phyloP scores from a whole-genome alignment of 2,888 invertebrate genomes.

The Beris morrisii region DNA sequence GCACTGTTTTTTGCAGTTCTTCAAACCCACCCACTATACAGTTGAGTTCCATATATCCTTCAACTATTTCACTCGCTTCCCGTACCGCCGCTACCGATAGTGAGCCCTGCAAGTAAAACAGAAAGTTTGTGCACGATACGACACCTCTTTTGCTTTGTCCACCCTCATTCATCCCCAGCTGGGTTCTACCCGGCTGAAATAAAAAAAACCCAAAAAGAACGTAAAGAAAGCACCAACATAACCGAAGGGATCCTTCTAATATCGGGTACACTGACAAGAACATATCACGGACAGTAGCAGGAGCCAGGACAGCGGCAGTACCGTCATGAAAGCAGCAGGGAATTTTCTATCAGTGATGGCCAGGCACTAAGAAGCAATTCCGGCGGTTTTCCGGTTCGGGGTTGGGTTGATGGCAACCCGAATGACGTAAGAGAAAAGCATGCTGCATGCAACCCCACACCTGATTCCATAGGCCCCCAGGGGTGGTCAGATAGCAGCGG shows the following conservation, averaged over 20 bases:
- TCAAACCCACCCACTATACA: neutral
- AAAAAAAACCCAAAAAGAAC: neutral
- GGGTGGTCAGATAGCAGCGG: neutral
- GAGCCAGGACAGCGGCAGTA: slow-evolving; percentile 22
- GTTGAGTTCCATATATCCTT: neutral
- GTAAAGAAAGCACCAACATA: neutral
- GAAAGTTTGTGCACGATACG: slow-evolving; percentile 34
- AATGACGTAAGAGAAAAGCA: slow-evolving; percentile 20
- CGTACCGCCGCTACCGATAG: neutral
- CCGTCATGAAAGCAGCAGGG: neutral
- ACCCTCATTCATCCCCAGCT: slow-evolving; percentile 12
- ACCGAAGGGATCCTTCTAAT: neutral
- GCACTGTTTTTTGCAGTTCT: neutral
- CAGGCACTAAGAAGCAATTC: no score
- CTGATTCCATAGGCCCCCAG: neutral
- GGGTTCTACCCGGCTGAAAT: neutral
- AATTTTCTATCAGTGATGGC: no score
- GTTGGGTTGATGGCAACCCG: neutral
- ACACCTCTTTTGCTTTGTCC: slow-evolving; percentile 30
- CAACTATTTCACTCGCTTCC: neutral
- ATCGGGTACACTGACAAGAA: neutral
- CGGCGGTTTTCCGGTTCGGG: neutral
- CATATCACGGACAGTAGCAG: slow-evolving; percentile 29
- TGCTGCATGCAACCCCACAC: slow-evolving; percentile 19
- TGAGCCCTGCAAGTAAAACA: slow-evolving; percentile 14